Evolutionary conservation across 2,888 invertebrate species (phyloP), one percentile per base, ranked within the genome.

Genomic region (Lithophane leautieri): DNA sequence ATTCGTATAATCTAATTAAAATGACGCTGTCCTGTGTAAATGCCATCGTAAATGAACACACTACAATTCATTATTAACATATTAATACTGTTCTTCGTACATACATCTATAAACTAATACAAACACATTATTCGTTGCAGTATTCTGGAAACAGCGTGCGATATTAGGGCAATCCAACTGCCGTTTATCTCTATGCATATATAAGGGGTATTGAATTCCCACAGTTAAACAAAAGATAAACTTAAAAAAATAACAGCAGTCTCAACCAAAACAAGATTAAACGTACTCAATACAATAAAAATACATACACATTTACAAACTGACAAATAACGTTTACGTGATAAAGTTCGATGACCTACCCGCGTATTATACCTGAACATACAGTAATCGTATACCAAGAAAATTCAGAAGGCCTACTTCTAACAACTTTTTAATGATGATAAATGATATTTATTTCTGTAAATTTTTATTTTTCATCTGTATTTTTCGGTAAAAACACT

Each of bases 331-430:
- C 22, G 61, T 34, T 66, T 25, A 56, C 47, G 40, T 22, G 56
- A 66, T 79, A 44, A 71, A 71, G 80, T 67, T 78, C 65, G 62
- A 61, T 73, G 73, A 42, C 60, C 84, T 42, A 34, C 66, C 71
- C 60, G 69, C 58, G 52, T 84, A 68, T 76, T 73, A n/a, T n/a
- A 81, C 61, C 61, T 74, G 61, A 40, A 34, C 40, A 28, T 50
- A 19, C 52, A 25, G 44, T n/a, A 25, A 4, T 54, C 19, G 8
- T 34, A n/a, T 22, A n/a, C 11, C 14, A 19, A n/a, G 0, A 47
- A 14, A 1, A 22, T 12, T 25, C 40, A 66, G 65, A 82, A 69
- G 50, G 22, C 7, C 4, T 19, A 47, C 63, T 76, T 40, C 9
- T 25, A 3, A 40, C 63, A 63, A n/a, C 4, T 19, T n/a, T n/a